Evolutionary conservation across 2,888 invertebrate genomes (phyloP).

Genomic region (Heliconius sara): DNA sequence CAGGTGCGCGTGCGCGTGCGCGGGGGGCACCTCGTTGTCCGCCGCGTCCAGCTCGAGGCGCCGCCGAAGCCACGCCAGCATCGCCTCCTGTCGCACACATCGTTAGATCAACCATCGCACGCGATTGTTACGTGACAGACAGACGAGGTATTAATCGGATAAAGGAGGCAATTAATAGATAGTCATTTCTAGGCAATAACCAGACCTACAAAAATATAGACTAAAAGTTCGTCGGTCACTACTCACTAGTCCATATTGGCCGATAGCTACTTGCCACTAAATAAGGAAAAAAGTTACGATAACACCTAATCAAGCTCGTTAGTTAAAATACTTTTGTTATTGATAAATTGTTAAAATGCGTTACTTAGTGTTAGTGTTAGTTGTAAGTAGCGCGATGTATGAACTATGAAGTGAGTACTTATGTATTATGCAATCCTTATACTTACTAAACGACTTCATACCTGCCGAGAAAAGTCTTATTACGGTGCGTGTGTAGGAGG

Average conservation of each 20-base stretch:
- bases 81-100: slow-evolving; percentile 58
- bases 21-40: slow-evolving; percentile 59
- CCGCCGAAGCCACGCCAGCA: slow-evolving; percentile 75
- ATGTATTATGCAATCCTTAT: neutral
- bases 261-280: too few species aligned
- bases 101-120: neutral
- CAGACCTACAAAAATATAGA: too few species aligned
- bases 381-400: neutral
- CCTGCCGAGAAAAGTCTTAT: too few species aligned
- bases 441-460: neutral
- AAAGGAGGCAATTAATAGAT: too few species aligned
- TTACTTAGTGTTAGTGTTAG: neutral
- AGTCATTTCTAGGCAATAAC: too few species aligned
- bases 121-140: too few species aligned
- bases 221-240: too few species aligned
- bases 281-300: too few species aligned
- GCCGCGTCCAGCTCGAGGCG: slow-evolving; percentile 66
- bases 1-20: slow-evolving; percentile 17
- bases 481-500: neutral
- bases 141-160: neutral
- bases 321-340: slow-evolving; percentile 1
- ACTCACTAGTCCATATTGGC: too few species aligned
- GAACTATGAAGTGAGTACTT: neutral
- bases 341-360: neutral
- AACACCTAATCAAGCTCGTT: neutral